Conservation (phyloP, 1,140 invertebrate genomes). For the Formica selysi region DNA sequence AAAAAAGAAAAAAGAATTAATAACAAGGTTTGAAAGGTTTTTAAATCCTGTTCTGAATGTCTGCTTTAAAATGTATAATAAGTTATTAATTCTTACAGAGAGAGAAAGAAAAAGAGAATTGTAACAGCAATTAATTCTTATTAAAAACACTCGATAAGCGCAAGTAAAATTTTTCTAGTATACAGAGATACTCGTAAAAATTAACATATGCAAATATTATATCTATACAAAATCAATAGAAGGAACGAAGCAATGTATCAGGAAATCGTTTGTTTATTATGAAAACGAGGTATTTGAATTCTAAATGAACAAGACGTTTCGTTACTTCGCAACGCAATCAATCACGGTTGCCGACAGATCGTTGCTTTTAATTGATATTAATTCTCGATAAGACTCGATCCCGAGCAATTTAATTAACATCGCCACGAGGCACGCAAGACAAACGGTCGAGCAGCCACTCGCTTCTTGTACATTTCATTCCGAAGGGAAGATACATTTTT, state of each 20-base stretch:
- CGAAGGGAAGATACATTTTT: slow-evolving; percentile 64
- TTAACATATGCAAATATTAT: not conserved
- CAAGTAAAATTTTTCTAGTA: not conserved
- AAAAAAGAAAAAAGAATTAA: not conserved
- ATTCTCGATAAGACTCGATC: slow-evolving; percentile 66
- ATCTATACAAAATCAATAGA: not conserved
- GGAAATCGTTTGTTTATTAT: slow-evolving; percentile 18
- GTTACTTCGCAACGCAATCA: slow-evolving; percentile 35
- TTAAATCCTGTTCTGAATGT: not conserved
- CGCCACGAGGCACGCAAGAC: slow-evolving; percentile 48
- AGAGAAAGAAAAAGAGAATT: not conserved
- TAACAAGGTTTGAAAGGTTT: not conserved
- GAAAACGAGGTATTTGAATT: slow-evolving; percentile 25
- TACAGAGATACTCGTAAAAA: slow-evolving; percentile 1
- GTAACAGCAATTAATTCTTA: not conserved
- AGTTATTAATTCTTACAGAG: not conserved
- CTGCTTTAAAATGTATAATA: not conserved
- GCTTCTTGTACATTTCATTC: slow-evolving; percentile 61
- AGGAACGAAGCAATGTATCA: not conserved
- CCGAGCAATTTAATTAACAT: slow-evolving; percentile 71
- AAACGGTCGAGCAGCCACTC: slow-evolving; percentile 38
- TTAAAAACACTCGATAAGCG: not conserved
- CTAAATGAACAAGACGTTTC: slow-evolving; percentile 9
- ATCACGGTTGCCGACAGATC: slow-evolving; percentile 26
- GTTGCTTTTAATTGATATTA: slow-evolving; percentile 70